These are phyloP conservation scores for Acanthoscelides obtectus DNA, from an alignment of 2,888 invertebrate genomes.

Conservation along the genomic window DNA sequence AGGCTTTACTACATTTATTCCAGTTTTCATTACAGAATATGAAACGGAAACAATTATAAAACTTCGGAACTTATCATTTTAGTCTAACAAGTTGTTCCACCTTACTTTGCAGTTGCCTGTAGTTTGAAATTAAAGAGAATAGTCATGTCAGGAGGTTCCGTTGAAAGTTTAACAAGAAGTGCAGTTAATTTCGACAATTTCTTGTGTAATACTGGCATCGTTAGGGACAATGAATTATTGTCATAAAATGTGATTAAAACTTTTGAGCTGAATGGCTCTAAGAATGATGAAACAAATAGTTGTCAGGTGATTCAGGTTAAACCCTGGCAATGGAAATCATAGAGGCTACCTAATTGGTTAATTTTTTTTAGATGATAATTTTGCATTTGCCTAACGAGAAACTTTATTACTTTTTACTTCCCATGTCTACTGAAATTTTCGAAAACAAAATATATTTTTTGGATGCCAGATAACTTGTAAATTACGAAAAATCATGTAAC, in stretches of 20 bases:
- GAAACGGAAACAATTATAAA: background rate
- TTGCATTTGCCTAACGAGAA: too few relatives aligned
- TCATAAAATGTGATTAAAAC: background rate
- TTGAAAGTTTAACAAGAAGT: background rate
- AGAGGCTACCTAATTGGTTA: too few relatives aligned
- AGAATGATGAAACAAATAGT: background rate
- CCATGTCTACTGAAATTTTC: too few relatives aligned
- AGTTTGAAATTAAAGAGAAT: background rate
- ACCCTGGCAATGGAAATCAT: too few relatives aligned
- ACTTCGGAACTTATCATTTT: background rate
- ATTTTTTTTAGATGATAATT: too few relatives aligned
- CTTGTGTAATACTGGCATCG: background rate
- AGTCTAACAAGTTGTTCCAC: background rate
- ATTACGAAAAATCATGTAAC: too few relatives aligned
- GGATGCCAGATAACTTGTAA: too few relatives aligned
- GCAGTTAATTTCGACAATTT: background rate
- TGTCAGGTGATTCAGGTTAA: too few relatives aligned
- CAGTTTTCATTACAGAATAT: background rate
- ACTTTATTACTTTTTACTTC: too few relatives aligned
- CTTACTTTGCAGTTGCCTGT: background rate
- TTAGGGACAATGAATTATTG: background rate
- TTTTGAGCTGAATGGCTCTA: background rate
- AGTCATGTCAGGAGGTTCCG: background rate
- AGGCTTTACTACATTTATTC: background rate
- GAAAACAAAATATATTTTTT: too few relatives aligned